Evolutionary conservation across 2,113 vertebrate species (phyloP).

Genomic region (Mustela lutreola): DNA sequence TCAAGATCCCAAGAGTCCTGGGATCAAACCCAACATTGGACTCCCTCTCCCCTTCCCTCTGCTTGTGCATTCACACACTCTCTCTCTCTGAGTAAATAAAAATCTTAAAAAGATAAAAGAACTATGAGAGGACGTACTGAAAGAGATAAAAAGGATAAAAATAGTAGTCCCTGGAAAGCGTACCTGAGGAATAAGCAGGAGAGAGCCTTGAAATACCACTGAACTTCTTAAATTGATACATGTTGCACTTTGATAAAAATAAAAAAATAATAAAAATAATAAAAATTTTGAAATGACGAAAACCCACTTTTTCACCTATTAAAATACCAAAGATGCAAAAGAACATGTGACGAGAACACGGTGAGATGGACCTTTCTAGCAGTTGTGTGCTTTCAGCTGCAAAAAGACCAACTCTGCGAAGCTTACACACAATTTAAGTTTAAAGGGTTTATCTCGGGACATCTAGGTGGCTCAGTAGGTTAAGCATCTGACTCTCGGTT

Average conservation of each 20-base stretch:
- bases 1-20: not conserved
- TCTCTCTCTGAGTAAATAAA: not conserved
- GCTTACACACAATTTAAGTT: not conserved
- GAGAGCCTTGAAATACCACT: conserved; percentile 3
- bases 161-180: not conserved
- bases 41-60: not conserved
- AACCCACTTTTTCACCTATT: not conserved
- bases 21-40: not conserved
- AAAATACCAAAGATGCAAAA: conserved; percentile 39
- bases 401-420: not conserved
- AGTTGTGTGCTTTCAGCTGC: not conserved
- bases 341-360: not conserved
- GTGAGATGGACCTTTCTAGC: not conserved
- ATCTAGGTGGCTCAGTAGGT: not conserved
- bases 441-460: not conserved
- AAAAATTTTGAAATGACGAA: not conserved
- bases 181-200: not conserved
- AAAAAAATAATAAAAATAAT: not conserved
- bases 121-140: not conserved
- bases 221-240: not conserved
- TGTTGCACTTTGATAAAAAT: not conserved
- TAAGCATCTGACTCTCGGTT: not conserved
- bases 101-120: not conserved
- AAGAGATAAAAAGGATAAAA: not conserved
- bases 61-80: not conserved